Evolutionary conservation across 2,113 vertebrate species (phyloP), one percentile per base, ranked within the genome.

Genomic region (Pluvianellus socialis): DNA sequence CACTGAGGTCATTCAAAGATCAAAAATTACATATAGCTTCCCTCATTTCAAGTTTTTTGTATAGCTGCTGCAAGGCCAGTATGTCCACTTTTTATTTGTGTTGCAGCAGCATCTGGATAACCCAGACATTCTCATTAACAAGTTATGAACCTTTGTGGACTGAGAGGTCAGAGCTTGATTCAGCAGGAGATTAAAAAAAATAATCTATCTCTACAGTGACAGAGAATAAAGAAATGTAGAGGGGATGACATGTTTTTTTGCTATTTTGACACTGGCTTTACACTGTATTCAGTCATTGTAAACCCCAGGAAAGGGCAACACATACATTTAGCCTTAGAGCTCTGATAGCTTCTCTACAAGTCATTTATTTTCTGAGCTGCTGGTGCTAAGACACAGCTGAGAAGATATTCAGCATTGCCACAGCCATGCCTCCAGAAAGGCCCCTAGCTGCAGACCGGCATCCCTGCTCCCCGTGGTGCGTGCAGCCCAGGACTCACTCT

Each of bases 391-490:
- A 23, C 23, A 52, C 55, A 62, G 4, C 16, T 52, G 19, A 38
- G 30, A 73, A 80, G 10, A 6, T 21, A 17, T 47, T 76, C 61
- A 40, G 14, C 27, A 18, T 20, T 56, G 21, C 10, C 12, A 1
- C 6, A 8, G 28, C 24, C 22, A 3, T 33, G 27, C 7, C 20
- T 63, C 12, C 28, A 30, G 44, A 40, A 67, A 68, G 11, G 6
- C 14, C 14, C 40, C 49, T 80, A 42, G 4, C 12, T 65, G 33
- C 50, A 9, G 33, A 86, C 56, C 4, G 0, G 2, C 1, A 1
- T 1, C 11, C 9, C 4, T 12, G 10, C 15, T 75, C 19, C 7
- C 6, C 5, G 2, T 5, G 20, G 22, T 5, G 49, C 4, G 0
- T 7, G 8, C 3, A 42, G 26, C 8, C 9, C 20, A 6, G 1